Evolutionary conservation across 2,888 invertebrate species (phyloP), one percentile per base, ranked within the genome.

Genomic region (Leptogaster cylindrica): DNA sequence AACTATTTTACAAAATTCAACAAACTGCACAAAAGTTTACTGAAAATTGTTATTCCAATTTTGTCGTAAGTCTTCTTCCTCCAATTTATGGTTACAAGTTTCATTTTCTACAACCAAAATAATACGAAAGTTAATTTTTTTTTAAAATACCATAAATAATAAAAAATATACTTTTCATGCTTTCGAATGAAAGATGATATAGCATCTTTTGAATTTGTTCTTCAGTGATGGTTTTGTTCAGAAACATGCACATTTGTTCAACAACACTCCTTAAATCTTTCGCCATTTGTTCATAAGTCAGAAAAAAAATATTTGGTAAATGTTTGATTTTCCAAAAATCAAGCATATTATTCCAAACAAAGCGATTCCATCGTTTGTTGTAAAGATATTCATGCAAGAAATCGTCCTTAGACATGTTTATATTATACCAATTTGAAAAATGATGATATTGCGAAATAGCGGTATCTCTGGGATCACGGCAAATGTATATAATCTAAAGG

Each of bases 391-490:
- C 27, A 6, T 70, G 23, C 1, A 73, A 8, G 27, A 67, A 73
- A 0, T 84, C 85, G 72, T 84, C 82, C 72, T 91, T 90, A 74
- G 89, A 87, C 4, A 89, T 88, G 0, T 76, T 74, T 73, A 87
- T 91, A 0, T 89, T 89, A 75, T 89, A 88, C 0, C 89, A 89
- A 61, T 85, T 84, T 71, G 89, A 87, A 0, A 88, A 79, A 58
- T 87, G 83, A 77, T 92, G 88, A 75, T 89, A 95, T 78, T 87
- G 93, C 0, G 94, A 94, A 0, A 93, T 90, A 0, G 87, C 88
- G 0, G 92, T 91, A 78, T 95, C 94, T 77, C 92, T 90, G 0
- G 94, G 93, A 80, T 95, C 92, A 65, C 95, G 83, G 0, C 91
- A 90, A 0, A 94, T 88, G 75, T 94, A 95, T 50, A 95, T 86